phyloP scores from a whole-genome alignment of 2,888 invertebrate genomes.

The Eupithecia centaureata region DNA sequence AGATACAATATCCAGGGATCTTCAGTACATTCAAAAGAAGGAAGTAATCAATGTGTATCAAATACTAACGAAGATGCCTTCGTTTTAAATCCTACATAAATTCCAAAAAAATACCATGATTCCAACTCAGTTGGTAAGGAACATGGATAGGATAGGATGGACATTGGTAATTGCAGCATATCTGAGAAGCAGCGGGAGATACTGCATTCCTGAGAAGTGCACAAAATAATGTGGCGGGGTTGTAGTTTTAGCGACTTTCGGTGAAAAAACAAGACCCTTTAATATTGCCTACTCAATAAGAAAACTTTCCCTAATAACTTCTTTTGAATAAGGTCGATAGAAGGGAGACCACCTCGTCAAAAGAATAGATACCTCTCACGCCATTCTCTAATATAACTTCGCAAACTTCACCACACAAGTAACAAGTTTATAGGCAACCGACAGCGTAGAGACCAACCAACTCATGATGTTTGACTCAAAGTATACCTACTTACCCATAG shows the following conservation, averaged over 20 bases:
- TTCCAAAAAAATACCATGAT: neutral
- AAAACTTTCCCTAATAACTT: neutral
- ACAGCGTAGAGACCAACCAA: constrained; percentile 42
- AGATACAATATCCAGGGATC: neutral
- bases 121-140: too few species aligned
- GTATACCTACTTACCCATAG: constrained; percentile 84
- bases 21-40: neutral
- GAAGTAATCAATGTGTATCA: neutral
- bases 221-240: too few species aligned
- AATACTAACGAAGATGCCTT: neutral
- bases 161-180: too few species aligned
- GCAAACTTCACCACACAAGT: constrained; percentile 24
- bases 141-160: neutral
- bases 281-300: neutral
- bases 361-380: constrained; percentile 3
- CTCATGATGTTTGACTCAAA: constrained; percentile 35
- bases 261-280: neutral
- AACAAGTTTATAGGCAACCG: constrained; percentile 44
- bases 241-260: too few species aligned
- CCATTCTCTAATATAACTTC: constrained; percentile 6
- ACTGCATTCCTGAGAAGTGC: too few species aligned
- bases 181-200: too few species aligned
- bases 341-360: neutral
- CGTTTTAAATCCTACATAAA: neutral
- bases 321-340: neutral